Base-by-base conservation (phyloP, 2,797 vertebrate genomes). In the Coluber constrictor region DNA sequence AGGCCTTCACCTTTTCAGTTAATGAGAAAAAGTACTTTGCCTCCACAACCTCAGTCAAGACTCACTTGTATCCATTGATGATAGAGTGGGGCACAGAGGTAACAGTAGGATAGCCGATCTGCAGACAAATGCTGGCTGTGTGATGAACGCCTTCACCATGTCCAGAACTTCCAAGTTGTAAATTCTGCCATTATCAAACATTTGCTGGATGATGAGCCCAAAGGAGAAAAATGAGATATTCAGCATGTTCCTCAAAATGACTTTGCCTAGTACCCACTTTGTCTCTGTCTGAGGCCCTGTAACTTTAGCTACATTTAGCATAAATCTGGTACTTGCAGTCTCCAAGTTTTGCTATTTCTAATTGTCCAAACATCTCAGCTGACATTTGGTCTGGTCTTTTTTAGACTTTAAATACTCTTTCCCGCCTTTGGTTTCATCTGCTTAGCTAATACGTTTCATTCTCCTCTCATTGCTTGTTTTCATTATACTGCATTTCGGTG, bases 221-320 rank as follows among this genome's bases (percentile, higher is more conserved):
- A 98, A 99, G 96, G 99, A 99, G 98, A 99, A 99, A 0, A 99
- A 99, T 0, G 99, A 99, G 98, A 99, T 99, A 98, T 99, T 99
- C 96, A 99, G 95, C 99, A 99, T 99, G 98, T 99, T 99, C 96
- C 99, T 98, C 94, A 99, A 97, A 0, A 99, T 99, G 97, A 99
- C 99, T 97, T 99, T 99, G 0, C 23, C 99, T 99, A 98, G 99
- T 99, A 92, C 99, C 99, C 94, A 99, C 99, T 97, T 99, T 99
- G 97, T 99, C 99, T 79, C 98, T 70, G n/a, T 23, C 18, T 74
- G 32, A 37, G 32, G 70, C 32, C 32, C 3, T 43, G 18, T 70
- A 79, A 32, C 18, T 79, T 20, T 43, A 79, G 74, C 37, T 23
- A 20, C 16, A 9, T 43, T 79, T 79, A 79, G 37, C n/a, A n/a